Conservation (phyloP, 2,888 invertebrate species). For the Pegoplata infirma region DNA sequence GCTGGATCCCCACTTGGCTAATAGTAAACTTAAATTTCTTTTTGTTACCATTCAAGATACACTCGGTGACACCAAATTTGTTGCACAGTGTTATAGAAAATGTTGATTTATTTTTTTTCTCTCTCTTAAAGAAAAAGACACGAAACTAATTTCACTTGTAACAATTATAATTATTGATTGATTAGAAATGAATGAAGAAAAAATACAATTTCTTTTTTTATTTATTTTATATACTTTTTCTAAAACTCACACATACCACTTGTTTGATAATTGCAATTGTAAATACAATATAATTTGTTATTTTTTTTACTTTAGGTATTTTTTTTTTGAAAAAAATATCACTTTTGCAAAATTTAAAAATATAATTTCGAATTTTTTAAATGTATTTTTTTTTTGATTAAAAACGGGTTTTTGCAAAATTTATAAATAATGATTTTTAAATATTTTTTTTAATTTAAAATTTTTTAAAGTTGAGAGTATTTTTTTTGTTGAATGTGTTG, state of each 20-base stretch:
- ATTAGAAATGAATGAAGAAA: slow-evolving; percentile 13
- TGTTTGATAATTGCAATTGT: background rate
- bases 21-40: too few relatives aligned
- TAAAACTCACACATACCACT: slow-evolving; percentile 33
- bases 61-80: too few relatives aligned
- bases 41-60: too few relatives aligned
- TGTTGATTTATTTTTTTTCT: background rate
- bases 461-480: background rate
- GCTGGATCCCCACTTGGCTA: too few relatives aligned
- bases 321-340: background rate
- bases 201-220: slow-evolving; percentile 29
- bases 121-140: background rate
- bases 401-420: background rate
- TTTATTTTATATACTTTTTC: slow-evolving; percentile 17
- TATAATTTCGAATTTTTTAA: slow-evolving; percentile 17
- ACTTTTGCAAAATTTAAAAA: background rate
- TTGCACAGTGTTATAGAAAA: background rate
- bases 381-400: slow-evolving; percentile 6
- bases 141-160: slow-evolving; percentile 40
- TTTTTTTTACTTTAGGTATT: background rate
- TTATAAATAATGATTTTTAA: too few relatives aligned
- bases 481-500: background rate
- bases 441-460: slow-evolving; percentile 9
- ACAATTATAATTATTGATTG: slow-evolving; percentile 32
- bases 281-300: background rate